A percentile compares a stretch with the other conserved stretches of the same genome.
These are phyloP conservation scores for Diabrotica undecimpunctata DNA, from an alignment of 1,140 invertebrate species.

Conservation along the genomic window DNA sequence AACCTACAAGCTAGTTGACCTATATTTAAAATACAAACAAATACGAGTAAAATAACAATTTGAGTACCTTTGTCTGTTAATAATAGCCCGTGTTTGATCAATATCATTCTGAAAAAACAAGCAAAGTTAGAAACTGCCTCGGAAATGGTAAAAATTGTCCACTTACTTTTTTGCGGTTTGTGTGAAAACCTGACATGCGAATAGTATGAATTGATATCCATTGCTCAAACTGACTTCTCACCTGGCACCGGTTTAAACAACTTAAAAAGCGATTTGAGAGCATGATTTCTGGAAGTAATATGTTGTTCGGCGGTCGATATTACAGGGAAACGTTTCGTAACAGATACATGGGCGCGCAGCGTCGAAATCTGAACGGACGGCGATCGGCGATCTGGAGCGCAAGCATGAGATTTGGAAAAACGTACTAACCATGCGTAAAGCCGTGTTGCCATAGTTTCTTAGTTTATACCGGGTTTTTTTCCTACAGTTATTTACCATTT, in stretches of 20 bases:
- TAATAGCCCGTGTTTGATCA: conserved; percentile 8
- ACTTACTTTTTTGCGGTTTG: conserved; percentile 13
- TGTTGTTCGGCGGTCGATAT: conserved; percentile 10
- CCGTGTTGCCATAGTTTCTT: too few species aligned
- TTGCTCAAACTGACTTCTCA: conserved; percentile 16
- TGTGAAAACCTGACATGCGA: not conserved
- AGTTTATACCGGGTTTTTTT: too few species aligned
- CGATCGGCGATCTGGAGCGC: too few species aligned
- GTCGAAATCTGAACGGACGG: too few species aligned
- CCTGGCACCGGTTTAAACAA: conserved; percentile 15
- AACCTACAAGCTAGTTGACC: not conserved
- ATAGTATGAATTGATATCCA: conserved; percentile 12
- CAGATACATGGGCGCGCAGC: too few species aligned
- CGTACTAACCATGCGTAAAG: too few species aligned
- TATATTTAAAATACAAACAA: not conserved
- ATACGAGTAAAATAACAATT: not conserved
- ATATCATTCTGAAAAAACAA: conserved; percentile 22
- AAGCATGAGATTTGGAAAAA: too few species aligned
- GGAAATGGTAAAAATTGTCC: not conserved
- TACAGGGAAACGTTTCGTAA: not conserved
- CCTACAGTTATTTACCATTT: too few species aligned
- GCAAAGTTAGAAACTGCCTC: not conserved
- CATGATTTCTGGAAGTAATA: conserved; percentile 7
- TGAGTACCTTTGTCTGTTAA: conserved; percentile 27
- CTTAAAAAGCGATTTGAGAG: conserved; percentile 12